A percentile compares a stretch with the other conserved stretches of the same genome.
phyloP scores from a whole-genome alignment of 2,888 invertebrate genomes.

The Drosophila birchii region DNA sequence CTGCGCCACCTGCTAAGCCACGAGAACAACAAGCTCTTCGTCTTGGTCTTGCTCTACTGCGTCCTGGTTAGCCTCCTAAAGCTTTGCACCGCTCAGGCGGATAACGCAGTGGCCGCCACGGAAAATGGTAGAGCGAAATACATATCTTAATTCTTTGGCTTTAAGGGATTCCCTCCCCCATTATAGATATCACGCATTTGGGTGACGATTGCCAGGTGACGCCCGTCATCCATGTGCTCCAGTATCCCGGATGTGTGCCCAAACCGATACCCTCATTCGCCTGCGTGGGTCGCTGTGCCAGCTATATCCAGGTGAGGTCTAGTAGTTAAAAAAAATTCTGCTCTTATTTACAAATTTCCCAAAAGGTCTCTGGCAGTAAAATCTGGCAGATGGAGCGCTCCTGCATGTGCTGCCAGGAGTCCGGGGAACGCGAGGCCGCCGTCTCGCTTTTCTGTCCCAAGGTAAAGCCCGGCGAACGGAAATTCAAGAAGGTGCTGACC shows the following conservation, averaged over 20 bases:
- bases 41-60: slow-evolving; percentile 67
- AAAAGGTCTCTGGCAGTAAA: slow-evolving; percentile 96
- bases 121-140: slow-evolving; percentile 69
- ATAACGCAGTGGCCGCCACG: slow-evolving; percentile 56
- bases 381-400: slow-evolving; percentile 98
- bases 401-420: slow-evolving; percentile 98
- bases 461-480: slow-evolving; percentile 93
- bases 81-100: slow-evolving; percentile 62
- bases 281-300: slow-evolving; percentile 95
- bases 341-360: background rate
- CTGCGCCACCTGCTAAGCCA: slow-evolving; percentile 59
- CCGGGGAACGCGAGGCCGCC: slow-evolving; percentile 95
- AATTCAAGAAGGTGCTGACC: slow-evolving; percentile 94
- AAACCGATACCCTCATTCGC: slow-evolving; percentile 97
- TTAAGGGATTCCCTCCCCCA: background rate
- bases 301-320: slow-evolving; percentile 93
- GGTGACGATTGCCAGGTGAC: slow-evolving; percentile 95
- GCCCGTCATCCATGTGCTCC: slow-evolving; percentile 95
- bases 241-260: slow-evolving; percentile 95
- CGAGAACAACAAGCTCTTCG: slow-evolving; percentile 62
- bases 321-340: background rate
- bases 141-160: background rate
- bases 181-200: slow-evolving; percentile 81
- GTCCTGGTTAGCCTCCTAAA: slow-evolving; percentile 63
- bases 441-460: slow-evolving; percentile 95